Evolutionary conservation across 2,797 vertebrate genomes (phyloP), one percentile per base, ranked within the genome.

Genomic region (Arrhamphus sclerolepis): DNA sequence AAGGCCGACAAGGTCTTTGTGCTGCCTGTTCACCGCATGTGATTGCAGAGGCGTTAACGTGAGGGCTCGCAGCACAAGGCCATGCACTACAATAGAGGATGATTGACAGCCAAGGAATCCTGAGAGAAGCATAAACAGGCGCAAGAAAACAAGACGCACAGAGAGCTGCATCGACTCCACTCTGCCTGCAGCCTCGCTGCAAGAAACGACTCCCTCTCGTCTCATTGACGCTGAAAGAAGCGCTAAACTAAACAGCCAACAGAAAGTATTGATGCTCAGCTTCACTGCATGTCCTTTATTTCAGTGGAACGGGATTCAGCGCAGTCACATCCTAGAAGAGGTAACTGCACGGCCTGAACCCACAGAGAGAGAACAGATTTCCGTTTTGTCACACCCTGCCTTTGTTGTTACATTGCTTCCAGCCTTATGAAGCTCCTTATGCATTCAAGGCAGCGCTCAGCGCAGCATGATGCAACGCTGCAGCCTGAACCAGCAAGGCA

Each of bases 401-500:
- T 48, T 20, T 43, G 38, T 26, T 39, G 22, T 22, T 53, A 13
- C 13, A 1, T 1, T 5, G 3, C 38, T 46, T 41, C 40, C 28
- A 19, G 18, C 19, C 26, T 40, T 0, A 2, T 26, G 3, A 7
- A 44, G 6, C 55, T 64, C 54, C 14, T 22, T 16, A 3, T 49
- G 65, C 59, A 46, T 62, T 57, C 26, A 20, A 52, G 13, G n/a
- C 64, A 9, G 24, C 1, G 0, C 13, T 17, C 20, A 50, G 31
- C 26, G 5, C 53, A 46, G 62, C 70, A 17, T 79, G 80, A 79
- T 62, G 73, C 71, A 82, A 79, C 34, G 5, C 68, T 44, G 67
- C 77, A 70, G 65, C 49, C 62, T 10, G 44, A 31, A 28, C 29
- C 53, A n/a, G 73, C 51, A 66, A 74, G 58, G 57, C 72, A n/a